phyloP scores from a whole-genome alignment of 2,113 vertebrate species.

The Clarias macrocephalus region DNA sequence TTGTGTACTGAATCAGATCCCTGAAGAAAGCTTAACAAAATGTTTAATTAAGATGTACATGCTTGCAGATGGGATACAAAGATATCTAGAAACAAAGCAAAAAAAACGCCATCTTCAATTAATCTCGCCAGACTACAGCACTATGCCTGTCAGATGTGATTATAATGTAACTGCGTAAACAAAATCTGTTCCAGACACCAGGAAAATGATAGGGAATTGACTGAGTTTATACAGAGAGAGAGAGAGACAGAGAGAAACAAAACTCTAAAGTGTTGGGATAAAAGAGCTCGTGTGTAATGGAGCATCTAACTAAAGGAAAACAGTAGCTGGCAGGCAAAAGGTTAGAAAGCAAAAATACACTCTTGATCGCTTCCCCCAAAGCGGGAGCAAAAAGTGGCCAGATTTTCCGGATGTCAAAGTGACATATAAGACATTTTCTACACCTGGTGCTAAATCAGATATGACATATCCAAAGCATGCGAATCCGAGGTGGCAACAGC shows the following conservation, averaged over 20 bases:
- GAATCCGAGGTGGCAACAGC: neutral
- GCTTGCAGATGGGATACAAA: neutral
- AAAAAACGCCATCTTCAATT: conserved; percentile 9
- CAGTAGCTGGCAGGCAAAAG: neutral
- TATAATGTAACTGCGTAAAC: neutral
- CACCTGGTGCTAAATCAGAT: neutral
- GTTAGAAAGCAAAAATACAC: neutral
- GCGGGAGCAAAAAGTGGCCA: neutral
- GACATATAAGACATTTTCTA: neutral
- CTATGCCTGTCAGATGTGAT: conserved; percentile 15
- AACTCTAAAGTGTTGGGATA: neutral
- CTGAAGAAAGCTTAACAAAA: neutral
- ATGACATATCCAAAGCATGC: neutral
- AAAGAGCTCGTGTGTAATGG: neutral
- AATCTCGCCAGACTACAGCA: neutral
- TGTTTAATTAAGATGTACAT: conserved; percentile 12
- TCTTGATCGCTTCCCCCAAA: neutral
- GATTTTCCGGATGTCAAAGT: neutral
- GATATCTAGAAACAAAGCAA: neutral
- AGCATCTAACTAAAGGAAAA: neutral
- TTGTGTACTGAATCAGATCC: neutral
- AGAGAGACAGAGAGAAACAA: too few species aligned
- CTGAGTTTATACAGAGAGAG: too few species aligned
- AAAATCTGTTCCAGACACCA: neutral
- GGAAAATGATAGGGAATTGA: neutral